Conservation (phyloP, 2,797 vertebrate genomes). For the Oreochromis mossambicus region DNA sequence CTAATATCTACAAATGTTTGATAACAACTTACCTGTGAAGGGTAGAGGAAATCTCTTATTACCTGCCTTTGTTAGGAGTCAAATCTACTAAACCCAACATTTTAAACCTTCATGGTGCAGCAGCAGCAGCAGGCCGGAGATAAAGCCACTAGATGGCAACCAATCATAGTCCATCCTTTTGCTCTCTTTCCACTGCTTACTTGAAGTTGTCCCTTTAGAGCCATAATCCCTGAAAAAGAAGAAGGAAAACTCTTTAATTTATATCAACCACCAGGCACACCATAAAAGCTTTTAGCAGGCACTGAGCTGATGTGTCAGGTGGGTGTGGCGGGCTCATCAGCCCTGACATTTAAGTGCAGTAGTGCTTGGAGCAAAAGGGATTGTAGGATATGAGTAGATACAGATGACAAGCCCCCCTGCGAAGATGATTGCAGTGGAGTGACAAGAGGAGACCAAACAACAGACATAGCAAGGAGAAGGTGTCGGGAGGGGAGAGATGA, state of each 20-base stretch:
- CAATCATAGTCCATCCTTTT: slow-evolving; percentile 14
- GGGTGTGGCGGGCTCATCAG: slow-evolving; percentile 84
- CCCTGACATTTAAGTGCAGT: slow-evolving; percentile 98
- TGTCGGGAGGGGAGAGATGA: slow-evolving; percentile 62
- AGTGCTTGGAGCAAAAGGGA: slow-evolving; percentile 93
- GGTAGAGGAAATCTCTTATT: background rate
- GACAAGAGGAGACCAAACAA: slow-evolving; percentile 75
- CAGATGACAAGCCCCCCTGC: slow-evolving; percentile 84
- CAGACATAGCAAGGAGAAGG: slow-evolving; percentile 65
- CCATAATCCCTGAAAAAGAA: slow-evolving; percentile 16
- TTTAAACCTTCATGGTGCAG: background rate
- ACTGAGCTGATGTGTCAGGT: slow-evolving; percentile 71
- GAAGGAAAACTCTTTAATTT: slow-evolving; percentile 62
- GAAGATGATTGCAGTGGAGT: slow-evolving; percentile 92
- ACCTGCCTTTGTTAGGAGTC: background rate
- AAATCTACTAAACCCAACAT: background rate
- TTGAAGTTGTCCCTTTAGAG: slow-evolving; percentile 48
- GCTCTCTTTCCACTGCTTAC: background rate
- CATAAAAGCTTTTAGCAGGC: slow-evolving; percentile 77
- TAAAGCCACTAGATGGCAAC: slow-evolving; percentile 71
- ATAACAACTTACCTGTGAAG: background rate
- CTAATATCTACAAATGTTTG: background rate
- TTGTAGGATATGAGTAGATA: slow-evolving; percentile 90
- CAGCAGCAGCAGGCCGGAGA: background rate
- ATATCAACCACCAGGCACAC: slow-evolving; percentile 59